phyloP scores from a whole-genome alignment of 2,888 invertebrate species.

The Camptogramma bilineatum region DNA sequence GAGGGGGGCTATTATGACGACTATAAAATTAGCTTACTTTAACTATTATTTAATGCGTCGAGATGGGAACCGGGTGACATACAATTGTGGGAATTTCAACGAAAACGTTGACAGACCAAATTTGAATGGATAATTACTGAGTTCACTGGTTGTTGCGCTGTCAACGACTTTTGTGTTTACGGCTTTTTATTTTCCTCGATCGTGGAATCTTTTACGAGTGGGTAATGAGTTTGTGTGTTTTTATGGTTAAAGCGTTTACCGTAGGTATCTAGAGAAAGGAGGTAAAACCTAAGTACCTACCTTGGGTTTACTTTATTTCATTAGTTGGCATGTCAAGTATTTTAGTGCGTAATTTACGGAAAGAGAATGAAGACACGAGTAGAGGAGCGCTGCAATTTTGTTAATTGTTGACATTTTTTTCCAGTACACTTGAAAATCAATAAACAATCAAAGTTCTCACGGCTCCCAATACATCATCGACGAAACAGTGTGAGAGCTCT shows the following conservation, averaged over 20 bases:
- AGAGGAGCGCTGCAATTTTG: slow-evolving; percentile 8
- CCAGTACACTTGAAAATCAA: slow-evolving; percentile 62
- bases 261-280: slow-evolving; percentile 7
- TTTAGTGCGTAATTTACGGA: neutral
- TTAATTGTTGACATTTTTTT: slow-evolving; percentile 16
- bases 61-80: slow-evolving; percentile 71
- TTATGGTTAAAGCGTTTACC: slow-evolving; percentile 25
- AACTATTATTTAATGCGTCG: slow-evolving; percentile 78
- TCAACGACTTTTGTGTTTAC: slow-evolving; percentile 39
- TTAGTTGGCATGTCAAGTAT: neutral
- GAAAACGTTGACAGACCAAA: slow-evolving; percentile 62
- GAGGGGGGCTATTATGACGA: slow-evolving; percentile 48
- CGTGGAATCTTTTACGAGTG: slow-evolving; percentile 33
- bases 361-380: neutral
- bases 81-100: slow-evolving; percentile 71
- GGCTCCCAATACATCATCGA: slow-evolving; percentile 65
- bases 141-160: slow-evolving; percentile 54
- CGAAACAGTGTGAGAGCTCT: slow-evolving; percentile 75
- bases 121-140: slow-evolving; percentile 71
- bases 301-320: neutral
- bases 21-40: slow-evolving; percentile 73
- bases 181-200: slow-evolving; percentile 35
- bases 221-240: slow-evolving; percentile 30
- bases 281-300: slow-evolving; percentile 1
- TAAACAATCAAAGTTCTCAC: slow-evolving; percentile 78